Conservation (phyloP, 2,888 invertebrate species). For the Pristionchus maxplancki region DNA sequence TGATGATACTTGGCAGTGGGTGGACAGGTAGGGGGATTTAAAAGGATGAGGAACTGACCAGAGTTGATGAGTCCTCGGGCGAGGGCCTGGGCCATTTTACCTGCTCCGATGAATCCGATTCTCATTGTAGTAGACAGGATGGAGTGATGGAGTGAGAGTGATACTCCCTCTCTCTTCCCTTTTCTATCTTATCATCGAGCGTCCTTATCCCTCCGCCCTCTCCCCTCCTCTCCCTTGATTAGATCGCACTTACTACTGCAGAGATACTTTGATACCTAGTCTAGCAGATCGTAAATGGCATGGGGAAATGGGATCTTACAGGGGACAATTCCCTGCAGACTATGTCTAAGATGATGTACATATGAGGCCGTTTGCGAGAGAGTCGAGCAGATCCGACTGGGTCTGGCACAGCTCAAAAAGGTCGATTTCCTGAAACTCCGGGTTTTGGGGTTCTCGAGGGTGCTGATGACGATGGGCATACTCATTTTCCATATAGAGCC, state of each 20-base stretch:
- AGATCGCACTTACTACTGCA: constrained; percentile 21
- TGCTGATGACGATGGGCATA: no score
- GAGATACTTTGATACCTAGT: not conserved
- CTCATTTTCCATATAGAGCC: no score
- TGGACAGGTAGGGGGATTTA: not conserved
- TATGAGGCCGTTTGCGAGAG: no score
- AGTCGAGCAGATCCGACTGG: no score
- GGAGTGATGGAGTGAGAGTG: constrained; percentile 9
- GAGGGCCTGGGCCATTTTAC: constrained; percentile 92
- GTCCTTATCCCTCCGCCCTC: constrained; percentile 26
- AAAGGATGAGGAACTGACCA: constrained; percentile 79
- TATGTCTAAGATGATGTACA: no score
- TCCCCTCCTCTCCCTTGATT: constrained; percentile 22
- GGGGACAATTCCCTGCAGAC: no score
- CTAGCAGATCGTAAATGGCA: not conserved
- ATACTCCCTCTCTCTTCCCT: constrained; percentile 25
- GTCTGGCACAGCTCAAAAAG: no score
- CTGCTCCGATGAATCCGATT: constrained; percentile 92
- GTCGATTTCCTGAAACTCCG: no score
- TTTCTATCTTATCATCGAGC: constrained; percentile 52
- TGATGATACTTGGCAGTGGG: not conserved
- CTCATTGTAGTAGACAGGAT: constrained; percentile 58
- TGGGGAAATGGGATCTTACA: no score
- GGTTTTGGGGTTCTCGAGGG: no score
- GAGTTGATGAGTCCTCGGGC: constrained; percentile 91